Evolutionary conservation across 1,140 invertebrate genomes (phyloP), one percentile per base, ranked within the genome.

Genomic region (Bombyx mandarina): DNA sequence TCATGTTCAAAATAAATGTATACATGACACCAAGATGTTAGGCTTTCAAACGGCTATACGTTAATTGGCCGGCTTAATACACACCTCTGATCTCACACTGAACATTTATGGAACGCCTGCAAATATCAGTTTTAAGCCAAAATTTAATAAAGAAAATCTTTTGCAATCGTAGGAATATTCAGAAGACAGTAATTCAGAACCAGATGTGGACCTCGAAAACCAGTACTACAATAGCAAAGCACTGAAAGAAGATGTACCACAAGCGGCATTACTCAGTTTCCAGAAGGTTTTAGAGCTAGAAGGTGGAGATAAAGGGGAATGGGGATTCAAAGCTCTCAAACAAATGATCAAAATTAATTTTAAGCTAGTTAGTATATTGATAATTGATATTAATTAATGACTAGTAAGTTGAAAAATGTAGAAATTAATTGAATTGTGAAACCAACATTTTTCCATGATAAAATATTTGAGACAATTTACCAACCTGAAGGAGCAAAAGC

Each of bases 291-390:
- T 99, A 59, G 96, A 99, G 82, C 86, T 99, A 51, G 98, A 99
- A 89, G 95, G 95, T 52, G 97, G 97, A 6, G 98, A 99, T 68
- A 99, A 99, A 89, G 98, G 98, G 52, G 99, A 99, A 91, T 99
- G 98, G 98, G 99, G 99, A 0, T 99, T 99, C 77, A 99, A 99
- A 90, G 98, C 99, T n/a, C 90, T 99, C 1, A 99, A 99, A 86
- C 99, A 99, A 87, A 99, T 99, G 98, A 99, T 99, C 50, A 99
- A 99, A 91, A 99, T 99, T 56, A 99, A 99, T 87, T 99, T 99
- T 86, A 97, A 97, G 92, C 86, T 99, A 91, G 97, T 98, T 88
- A 72, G 88, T 84, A 10, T 61, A 56, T 54, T 51, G 12, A 18
- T 18, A 18, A 18, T 18, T 44, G 43, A 55, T 46, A 54, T 52